Base-by-base conservation (phyloP, 2,113 vertebrate genomes). In the Upupa epops region DNA sequence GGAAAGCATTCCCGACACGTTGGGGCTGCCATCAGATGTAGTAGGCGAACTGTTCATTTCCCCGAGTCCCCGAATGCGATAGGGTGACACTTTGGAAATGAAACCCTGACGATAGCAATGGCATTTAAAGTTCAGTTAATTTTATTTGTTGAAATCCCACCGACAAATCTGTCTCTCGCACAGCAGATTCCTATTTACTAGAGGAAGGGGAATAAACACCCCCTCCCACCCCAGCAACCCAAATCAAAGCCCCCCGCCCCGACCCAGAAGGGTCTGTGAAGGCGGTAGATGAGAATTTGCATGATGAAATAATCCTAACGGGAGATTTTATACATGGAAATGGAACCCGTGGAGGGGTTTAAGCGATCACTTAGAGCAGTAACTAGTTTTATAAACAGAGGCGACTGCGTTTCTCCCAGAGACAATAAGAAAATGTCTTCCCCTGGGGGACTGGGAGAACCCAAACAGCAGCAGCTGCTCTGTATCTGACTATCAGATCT, bases 111-210 rank as follows among this genome's bases (percentile, higher is more conserved):
- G 83, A 93, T 79, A 94, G 52, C 93, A 97, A 88, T 87, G 84
- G 80, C 92, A 94, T 91, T 95, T 95, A 95, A 90, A 93, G 90
- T 92, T 95, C 90, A 79, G 91, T 95, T 94, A 85, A 86, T 92
- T 91, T 75, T 93, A 93, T 94, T 94, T 95, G 89, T 94, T 91
- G 84, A 91, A 91, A 92, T 95, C 86, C 66, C 77, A 59, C 82
- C 81, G 92, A 86, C 90, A 95, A 86, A 69, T 54, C 83, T 80
- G 88, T 94, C 90, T 79, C 28, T 40, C 34, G 71, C 48, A 90
- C 56, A 79, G 66, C 79, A 94, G 86, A 94, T n/a, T 88, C 86
- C 92, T 86, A 89, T 93, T n/a, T 94, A 83, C 86, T 36, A 69
- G 75, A 48, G 69, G n/a, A 73, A 56, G 11, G 72, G 68, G 73